Conservation (phyloP, 2,113 vertebrate species). For the Columbina picui region DNA sequence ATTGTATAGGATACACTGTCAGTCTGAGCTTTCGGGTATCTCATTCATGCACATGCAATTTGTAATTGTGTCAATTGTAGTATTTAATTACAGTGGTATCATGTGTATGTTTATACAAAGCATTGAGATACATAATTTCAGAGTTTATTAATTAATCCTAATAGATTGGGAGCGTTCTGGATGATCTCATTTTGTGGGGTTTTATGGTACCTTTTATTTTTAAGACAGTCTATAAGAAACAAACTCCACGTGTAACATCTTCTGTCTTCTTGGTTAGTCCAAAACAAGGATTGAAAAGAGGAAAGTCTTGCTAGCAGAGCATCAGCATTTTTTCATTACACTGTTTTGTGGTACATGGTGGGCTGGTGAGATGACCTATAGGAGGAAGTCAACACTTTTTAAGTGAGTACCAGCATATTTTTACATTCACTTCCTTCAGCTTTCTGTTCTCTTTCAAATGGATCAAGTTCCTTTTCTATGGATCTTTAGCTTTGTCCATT, state of each 20-base stretch:
- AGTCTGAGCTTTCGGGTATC: neutral
- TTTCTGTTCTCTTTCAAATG: conserved; percentile 61
- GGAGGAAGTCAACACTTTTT: conserved; percentile 73
- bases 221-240: neutral
- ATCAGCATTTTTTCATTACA: conserved; percentile 69
- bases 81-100: neutral
- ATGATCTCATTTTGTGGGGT: neutral
- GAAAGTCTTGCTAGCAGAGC: conserved; percentile 19
- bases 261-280: neutral
- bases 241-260: neutral
- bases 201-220: conserved; percentile 1
- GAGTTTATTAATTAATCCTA: neutral
- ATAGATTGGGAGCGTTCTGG: neutral
- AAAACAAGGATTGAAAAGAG: conserved; percentile 13
- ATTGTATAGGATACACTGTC: neutral
- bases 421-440: conserved; percentile 38
- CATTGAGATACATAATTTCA: neutral
- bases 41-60: neutral
- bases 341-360: conserved; percentile 35
- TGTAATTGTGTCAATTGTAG: neutral
- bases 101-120: neutral
- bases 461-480: conserved; percentile 68
- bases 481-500: conserved; percentile 73
- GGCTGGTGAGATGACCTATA: conserved; percentile 39
- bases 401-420: conserved; percentile 63